These are phyloP conservation scores for Orgyia antiqua DNA, from an alignment of 2,888 invertebrate genomes.

Conservation along the genomic window DNA sequence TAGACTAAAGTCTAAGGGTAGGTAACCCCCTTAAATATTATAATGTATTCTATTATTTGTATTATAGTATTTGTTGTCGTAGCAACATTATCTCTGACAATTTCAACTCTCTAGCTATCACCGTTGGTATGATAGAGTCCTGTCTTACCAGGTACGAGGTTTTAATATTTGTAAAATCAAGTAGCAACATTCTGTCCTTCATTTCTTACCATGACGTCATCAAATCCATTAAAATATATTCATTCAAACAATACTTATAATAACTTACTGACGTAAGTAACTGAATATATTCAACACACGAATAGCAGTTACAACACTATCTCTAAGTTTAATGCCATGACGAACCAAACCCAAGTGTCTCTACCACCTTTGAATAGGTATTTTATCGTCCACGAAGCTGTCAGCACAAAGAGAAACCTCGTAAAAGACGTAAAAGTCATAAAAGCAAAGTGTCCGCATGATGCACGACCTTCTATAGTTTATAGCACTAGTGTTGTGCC, in stretches of 20 bases:
- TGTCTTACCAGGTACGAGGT: no score
- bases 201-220: slow-evolving; percentile 6
- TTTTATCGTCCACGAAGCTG: slow-evolving; percentile 45
- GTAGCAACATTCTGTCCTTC: no score
- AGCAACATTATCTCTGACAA: no score
- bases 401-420: slow-evolving; percentile 49
- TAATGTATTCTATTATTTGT: no score
- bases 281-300: slow-evolving; percentile 21
- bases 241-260: no score
- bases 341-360: slow-evolving; percentile 40
- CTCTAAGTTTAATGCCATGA: slow-evolving; percentile 33
- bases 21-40: no score
- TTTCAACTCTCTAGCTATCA: no score
- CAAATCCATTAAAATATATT: slow-evolving; percentile 11
- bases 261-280: no score
- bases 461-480: slow-evolving; percentile 45
- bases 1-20: no score
- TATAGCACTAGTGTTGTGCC: slow-evolving; percentile 33
- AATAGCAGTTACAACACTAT: slow-evolving; percentile 24
- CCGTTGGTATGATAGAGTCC: no score
- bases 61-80: no score
- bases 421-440: slow-evolving; percentile 45
- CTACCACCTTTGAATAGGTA: slow-evolving; percentile 44
- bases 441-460: slow-evolving; percentile 49
- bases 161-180: no score